Evolutionary conservation across 1,140 invertebrate species (phyloP), one percentile per base, ranked within the genome.

Genomic region (Chelonus insularis): DNA sequence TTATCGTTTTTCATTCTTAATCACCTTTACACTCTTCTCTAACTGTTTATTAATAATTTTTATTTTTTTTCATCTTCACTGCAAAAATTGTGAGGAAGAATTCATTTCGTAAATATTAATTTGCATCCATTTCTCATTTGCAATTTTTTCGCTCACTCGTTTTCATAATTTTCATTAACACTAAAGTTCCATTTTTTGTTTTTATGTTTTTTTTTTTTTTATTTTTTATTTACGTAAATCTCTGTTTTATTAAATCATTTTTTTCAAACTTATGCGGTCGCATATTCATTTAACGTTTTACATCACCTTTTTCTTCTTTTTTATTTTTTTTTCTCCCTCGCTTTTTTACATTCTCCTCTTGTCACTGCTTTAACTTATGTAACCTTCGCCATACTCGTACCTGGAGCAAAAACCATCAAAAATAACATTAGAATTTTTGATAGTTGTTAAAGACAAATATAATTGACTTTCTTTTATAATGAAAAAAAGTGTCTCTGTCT

Each of bases 361-460:
- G 34, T 18, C 47, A 47, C 37, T 58, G 68, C 70, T 65, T 68
- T 77, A 77, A 75, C 72, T 74, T 71, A 73, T 70, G 62, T 74
- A 77, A 68, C 71, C 69, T 60, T 77, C 72, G 65, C 69, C 67
- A 65, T 73, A 75, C 60, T 75, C 73, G 64, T 72, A 77, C 70
- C 75, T 77, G 60, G 57, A 74, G 73, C 64, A 69, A 20, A 48
- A 52, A 52, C 16, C 7, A 18, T 20, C 4, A 45, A 45, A 45
- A 45, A 21, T 20, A 45, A 45, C 20, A 2, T 0, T 34, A 34
- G 11, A 12, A 39, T 12, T n/a, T 39, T 14, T 39, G 14, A 39
- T 39, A 11, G 6, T 39, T n/a, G 11, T 12, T n/a, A 39, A 12
- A 9, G n/a, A n/a, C 37, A 14, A 39, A 14, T 39, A 39, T 45